Conservation (phyloP, 2,888 invertebrate genomes). For the Eudemis profundana region DNA sequence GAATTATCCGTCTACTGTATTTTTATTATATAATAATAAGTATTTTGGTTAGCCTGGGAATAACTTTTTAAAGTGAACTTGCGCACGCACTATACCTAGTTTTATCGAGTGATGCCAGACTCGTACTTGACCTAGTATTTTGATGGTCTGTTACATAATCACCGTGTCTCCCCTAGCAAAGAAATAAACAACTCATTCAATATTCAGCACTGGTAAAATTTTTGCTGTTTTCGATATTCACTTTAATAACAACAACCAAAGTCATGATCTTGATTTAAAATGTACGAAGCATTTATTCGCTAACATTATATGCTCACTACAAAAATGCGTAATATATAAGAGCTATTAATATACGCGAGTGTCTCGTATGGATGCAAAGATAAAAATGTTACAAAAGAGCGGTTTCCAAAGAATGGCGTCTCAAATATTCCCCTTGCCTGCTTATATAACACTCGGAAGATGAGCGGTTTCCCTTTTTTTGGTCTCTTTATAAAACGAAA, state of each 20-base stretch:
- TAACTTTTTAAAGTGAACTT: not conserved
- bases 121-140: conserved; percentile 6
- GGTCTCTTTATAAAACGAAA: conserved; percentile 53
- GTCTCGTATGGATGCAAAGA: conserved; percentile 20
- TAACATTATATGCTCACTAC: not conserved
- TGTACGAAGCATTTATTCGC: too few species aligned
- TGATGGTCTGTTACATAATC: conserved; percentile 1
- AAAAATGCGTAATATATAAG: not conserved
- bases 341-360: conserved; percentile 1
- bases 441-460: conserved; percentile 52
- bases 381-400: conserved; percentile 54
- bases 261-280: not conserved
- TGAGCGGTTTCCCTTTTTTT: conserved; percentile 52
- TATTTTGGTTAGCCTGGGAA: too few species aligned
- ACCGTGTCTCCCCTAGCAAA: not conserved
- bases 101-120: not conserved
- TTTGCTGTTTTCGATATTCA: conserved; percentile 8
- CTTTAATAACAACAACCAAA: conserved; percentile 5
- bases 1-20: too few species aligned
- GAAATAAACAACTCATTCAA: conserved; percentile 24
- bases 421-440: conserved; percentile 51
- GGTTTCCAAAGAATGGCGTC: conserved; percentile 55
- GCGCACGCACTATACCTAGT: not conserved
- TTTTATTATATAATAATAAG: too few species aligned
- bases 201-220: not conserved